Percentiles rank a stretch among this genome's conserved stretches.
Evolutionary conservation across 2,113 vertebrate genomes (phyloP).

Genomic region (Talpa occidentalis): DNA sequence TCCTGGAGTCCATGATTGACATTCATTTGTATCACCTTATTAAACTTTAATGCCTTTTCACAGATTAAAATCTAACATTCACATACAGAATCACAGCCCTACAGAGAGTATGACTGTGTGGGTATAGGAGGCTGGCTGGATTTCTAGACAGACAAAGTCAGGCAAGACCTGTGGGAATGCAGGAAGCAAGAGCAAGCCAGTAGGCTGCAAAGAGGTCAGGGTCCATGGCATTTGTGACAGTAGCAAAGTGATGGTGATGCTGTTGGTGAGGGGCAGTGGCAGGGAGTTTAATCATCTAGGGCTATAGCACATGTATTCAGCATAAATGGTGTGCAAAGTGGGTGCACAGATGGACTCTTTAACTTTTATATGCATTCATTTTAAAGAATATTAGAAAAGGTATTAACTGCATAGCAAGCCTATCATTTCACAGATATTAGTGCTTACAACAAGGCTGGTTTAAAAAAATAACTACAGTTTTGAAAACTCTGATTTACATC

Average conservation of each 20-base stretch:
- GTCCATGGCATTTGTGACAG: background rate
- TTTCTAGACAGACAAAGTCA: background rate
- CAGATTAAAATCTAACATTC: background rate
- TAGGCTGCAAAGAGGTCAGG: rapidly evolving
- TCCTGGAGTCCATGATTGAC: background rate
- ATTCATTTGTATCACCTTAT: slow-evolving; percentile 41
- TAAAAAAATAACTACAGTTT: background rate
- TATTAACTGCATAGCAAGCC: background rate
- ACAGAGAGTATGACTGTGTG: background rate
- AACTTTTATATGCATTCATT: background rate
- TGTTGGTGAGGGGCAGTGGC: rapidly evolving
- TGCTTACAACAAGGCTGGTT: background rate
- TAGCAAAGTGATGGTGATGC: background rate
- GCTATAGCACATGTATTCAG: rapidly evolving
- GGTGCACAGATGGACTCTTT: background rate
- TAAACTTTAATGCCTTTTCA: slow-evolving; percentile 27
- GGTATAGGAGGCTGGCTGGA: background rate
- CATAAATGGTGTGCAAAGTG: background rate
- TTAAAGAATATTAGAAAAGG: background rate
- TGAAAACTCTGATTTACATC: background rate
- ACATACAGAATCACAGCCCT: background rate
- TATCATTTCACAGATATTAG: background rate
- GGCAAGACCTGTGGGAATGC: background rate
- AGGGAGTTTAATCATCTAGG: background rate
- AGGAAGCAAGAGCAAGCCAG: background rate